Evolutionary conservation across 2,113 vertebrate genomes (phyloP).

Genomic region (Bubo blakistoni): DNA sequence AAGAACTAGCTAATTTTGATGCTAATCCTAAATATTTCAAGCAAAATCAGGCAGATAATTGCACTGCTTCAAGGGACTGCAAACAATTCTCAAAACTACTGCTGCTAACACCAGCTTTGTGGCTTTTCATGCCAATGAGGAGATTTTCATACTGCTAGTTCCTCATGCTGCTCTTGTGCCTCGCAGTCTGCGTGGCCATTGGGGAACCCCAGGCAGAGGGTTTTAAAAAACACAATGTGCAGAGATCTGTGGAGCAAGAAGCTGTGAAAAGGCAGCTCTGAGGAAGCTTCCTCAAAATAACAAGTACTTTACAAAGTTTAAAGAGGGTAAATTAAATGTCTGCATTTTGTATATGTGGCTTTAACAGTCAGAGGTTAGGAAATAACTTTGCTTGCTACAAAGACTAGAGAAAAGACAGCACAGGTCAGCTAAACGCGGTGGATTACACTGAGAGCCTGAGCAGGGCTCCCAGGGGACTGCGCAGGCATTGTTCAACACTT

Average conservation of each 20-base stretch:
- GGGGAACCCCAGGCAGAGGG: neutral
- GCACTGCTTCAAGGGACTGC: neutral
- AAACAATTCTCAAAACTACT: neutral
- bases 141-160: neutral
- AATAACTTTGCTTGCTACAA: neutral
- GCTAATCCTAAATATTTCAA: neutral
- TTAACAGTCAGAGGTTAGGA: neutral
- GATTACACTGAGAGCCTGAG: neutral
- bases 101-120: neutral
- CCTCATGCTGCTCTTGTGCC: neutral
- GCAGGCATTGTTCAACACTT: conserved; percentile 1
- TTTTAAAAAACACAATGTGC: neutral
- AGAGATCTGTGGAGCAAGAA: neutral
- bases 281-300: neutral
- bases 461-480: neutral
- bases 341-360: neutral
- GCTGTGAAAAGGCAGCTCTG: neutral
- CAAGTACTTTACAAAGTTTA: neutral
- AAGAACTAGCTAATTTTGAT: neutral
- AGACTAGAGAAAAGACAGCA: neutral
- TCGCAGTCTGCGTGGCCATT: neutral
- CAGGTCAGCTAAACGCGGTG: neutral
- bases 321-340: conserved; percentile 16
- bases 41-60: neutral
- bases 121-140: neutral